A percentile compares a stretch with the other conserved stretches of the same genome.
phyloP scores from a whole-genome alignment of 2,113 vertebrate species.

The Dasyprocta punctata region DNA sequence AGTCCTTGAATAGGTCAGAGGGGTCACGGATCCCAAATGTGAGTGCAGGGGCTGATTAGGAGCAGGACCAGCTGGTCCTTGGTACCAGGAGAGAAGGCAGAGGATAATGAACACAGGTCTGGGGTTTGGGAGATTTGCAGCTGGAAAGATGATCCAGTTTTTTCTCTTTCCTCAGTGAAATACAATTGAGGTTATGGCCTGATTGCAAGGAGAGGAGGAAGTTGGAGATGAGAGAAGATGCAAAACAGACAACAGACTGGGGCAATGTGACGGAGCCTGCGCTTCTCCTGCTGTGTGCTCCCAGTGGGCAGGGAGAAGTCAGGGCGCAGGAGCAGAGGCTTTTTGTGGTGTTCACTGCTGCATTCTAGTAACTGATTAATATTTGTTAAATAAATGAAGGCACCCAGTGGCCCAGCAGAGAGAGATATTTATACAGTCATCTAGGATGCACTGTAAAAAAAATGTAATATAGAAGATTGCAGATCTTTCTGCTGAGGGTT shows the following conservation, averaged over 20 bases:
- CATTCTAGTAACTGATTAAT: not conserved
- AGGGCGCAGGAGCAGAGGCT: not conserved
- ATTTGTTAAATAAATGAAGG: constrained; percentile 27
- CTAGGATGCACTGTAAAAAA: not conserved
- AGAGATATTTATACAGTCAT: not conserved
- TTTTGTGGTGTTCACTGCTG: not conserved
- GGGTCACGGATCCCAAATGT: rapidly evolving
- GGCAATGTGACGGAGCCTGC: no score
- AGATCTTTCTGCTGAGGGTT: not conserved
- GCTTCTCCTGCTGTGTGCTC: not conserved
- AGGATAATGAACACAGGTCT: not conserved
- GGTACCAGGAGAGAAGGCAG: not conserved
- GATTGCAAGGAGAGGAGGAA: not conserved
- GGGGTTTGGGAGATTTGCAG: not conserved
- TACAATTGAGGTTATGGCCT: not conserved
- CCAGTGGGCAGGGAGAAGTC: not conserved
- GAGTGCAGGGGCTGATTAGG: not conserved
- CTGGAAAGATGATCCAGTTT: not conserved
- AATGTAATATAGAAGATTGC: not conserved
- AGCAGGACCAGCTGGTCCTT: not conserved
- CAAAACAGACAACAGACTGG: not conserved
- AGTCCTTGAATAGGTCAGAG: not conserved
- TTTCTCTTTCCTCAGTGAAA: not conserved
- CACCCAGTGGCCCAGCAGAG: not conserved
- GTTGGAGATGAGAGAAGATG: not conserved